A percentile compares a stretch with the other conserved stretches of the same genome.
Evolutionary conservation across 2,797 vertebrate genomes (phyloP).

Genomic region (Decapterus maruadsi): DNA sequence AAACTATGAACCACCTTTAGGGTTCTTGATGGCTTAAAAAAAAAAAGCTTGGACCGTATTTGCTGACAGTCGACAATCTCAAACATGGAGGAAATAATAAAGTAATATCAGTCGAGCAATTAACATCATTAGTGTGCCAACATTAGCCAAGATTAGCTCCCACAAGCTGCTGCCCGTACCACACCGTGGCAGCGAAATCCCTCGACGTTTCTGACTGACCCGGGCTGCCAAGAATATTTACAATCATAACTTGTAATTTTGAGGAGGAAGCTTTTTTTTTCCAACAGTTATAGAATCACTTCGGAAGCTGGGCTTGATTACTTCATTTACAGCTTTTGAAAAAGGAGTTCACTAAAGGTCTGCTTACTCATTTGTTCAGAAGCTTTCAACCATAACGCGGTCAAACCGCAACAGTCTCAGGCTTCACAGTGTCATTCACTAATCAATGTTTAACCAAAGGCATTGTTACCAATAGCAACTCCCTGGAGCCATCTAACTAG

Average conservation of each 20-base stretch:
- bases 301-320: neutral
- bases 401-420: neutral
- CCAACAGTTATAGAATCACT: neutral
- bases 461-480: constrained; percentile 7
- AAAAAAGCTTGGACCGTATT: neutral
- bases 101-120: neutral
- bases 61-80: neutral
- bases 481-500: neutral
- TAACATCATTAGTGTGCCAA: neutral
- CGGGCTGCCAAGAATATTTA: neutral
- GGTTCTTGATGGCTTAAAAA: neutral
- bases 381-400: neutral
- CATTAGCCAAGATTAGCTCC: neutral
- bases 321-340: neutral
- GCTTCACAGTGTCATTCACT: constrained; percentile 10
- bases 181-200: neutral
- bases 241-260: neutral
- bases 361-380: neutral
- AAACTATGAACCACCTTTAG: neutral
- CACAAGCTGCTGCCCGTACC: too few relatives aligned
- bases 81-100: neutral
- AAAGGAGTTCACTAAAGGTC: neutral
- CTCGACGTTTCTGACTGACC: neutral
- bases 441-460: constrained; percentile 17
- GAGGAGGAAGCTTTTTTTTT: neutral